phyloP scores from a whole-genome alignment of 2,888 invertebrate species.

The Heliconius aoede region DNA sequence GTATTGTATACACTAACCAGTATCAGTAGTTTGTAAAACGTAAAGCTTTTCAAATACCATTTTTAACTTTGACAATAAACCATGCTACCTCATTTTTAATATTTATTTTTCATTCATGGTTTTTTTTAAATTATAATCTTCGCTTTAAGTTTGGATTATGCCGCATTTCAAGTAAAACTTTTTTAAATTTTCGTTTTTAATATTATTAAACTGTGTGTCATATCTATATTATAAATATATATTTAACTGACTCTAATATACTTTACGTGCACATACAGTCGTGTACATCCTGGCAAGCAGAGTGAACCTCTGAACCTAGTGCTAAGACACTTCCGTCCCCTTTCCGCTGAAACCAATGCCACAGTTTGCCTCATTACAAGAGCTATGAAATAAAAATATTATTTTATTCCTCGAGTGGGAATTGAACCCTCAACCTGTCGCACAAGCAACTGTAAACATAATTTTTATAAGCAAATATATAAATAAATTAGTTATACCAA shows the following conservation, averaged over 20 bases:
- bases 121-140: background rate
- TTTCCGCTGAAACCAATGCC: too few relatives aligned
- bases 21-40: conserved; percentile 6
- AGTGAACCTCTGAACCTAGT: too few relatives aligned
- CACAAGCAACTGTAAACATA: too few relatives aligned
- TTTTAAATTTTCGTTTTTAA: too few relatives aligned
- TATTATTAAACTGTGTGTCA: background rate
- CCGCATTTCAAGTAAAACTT: background rate
- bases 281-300: too few relatives aligned
- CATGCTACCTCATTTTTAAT: conserved; percentile 27
- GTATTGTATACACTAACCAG: conserved; percentile 20
- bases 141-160: background rate
- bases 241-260: background rate
- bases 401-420: too few relatives aligned
- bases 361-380: too few relatives aligned
- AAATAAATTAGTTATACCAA: too few relatives aligned
- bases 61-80: conserved; percentile 19
- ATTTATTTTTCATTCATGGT: background rate
- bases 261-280: background rate
- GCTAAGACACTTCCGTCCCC: too few relatives aligned
- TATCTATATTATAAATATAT: background rate
- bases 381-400: too few relatives aligned
- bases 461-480: too few relatives aligned
- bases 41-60: background rate
- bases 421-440: too few relatives aligned